These are phyloP conservation scores for Ameiurus melas DNA, from an alignment of 2,113 vertebrate genomes.

Conservation along the genomic window DNA sequence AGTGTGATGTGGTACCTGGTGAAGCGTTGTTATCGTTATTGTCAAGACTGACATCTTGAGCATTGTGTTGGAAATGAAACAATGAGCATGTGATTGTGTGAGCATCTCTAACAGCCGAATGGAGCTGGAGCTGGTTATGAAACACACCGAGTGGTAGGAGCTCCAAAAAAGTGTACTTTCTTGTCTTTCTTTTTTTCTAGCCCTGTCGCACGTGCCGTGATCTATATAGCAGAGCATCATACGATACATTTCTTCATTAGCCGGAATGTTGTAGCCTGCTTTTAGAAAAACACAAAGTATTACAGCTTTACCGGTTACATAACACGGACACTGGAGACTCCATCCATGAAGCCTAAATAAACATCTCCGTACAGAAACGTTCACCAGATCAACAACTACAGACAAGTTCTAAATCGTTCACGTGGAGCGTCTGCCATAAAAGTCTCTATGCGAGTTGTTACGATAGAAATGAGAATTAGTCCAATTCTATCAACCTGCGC, in stretches of 20 bases:
- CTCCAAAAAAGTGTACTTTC: not conserved
- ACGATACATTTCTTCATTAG: not conserved
- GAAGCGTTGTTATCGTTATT: not conserved
- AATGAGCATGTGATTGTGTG: not conserved
- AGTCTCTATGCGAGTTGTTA: too few relatives aligned
- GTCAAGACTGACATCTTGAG: constrained; percentile 19
- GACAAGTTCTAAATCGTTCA: too few relatives aligned
- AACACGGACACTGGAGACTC: too few relatives aligned
- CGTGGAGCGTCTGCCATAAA: too few relatives aligned
- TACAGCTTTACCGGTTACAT: too few relatives aligned
- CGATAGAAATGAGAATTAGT: too few relatives aligned
- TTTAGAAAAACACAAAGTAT: too few relatives aligned
- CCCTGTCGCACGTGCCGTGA: not conserved
- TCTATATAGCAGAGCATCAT: not conserved
- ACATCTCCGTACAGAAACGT: too few relatives aligned
- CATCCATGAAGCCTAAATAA: too few relatives aligned
- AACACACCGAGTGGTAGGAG: not conserved
- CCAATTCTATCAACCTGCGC: not conserved
- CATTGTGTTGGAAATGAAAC: not conserved
- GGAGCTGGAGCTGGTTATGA: not conserved
- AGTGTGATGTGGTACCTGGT: constrained; percentile 4
- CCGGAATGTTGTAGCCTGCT: not conserved
- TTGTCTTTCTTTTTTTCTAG: not conserved
- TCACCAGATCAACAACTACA: too few relatives aligned
- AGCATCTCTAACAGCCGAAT: not conserved